These are phyloP conservation scores for Morpho achilles DNA, from an alignment of 2,888 invertebrate species.

Conservation along the genomic window DNA sequence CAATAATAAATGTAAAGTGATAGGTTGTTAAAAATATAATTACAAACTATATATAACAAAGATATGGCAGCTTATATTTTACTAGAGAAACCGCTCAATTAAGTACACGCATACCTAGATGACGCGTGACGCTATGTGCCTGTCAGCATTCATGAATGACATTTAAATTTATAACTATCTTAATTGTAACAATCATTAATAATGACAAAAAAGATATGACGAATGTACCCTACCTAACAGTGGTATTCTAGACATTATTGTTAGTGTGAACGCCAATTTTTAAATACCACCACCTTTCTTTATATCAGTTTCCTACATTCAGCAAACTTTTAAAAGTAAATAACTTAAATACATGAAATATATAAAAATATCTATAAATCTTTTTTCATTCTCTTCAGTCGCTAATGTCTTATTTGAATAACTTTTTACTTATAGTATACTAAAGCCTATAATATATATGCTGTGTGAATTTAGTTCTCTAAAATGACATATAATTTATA, in stretches of 20 bases:
- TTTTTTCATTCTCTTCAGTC: no score
- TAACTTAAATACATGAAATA: no score
- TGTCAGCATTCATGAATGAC: constrained; percentile 19
- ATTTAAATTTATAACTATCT: constrained; percentile 18
- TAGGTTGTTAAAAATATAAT: constrained; percentile 3
- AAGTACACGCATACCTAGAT: constrained; percentile 20
- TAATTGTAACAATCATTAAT: constrained; percentile 16
- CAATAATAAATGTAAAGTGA: not conserved
- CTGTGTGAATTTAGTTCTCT: no score
- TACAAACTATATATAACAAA: constrained; percentile 4
- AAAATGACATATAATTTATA: no score
- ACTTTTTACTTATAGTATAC: no score
- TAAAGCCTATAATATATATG: no score
- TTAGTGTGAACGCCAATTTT: not conserved
- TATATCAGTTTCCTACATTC: no score
- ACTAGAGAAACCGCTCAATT: constrained; percentile 24
- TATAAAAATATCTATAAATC: no score
- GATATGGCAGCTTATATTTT: constrained; percentile 13
- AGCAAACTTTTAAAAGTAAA: no score
- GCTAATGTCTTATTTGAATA: no score
- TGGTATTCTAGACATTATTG: not conserved
- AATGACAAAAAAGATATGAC: not conserved
- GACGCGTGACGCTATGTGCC: constrained; percentile 21
- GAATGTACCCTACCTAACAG: not conserved
- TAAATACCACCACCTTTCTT: no score